A percentile compares a stretch with the other conserved stretches of the same genome.
Conservation (phyloP, 2,113 vertebrate species). For the Danionella cerebrum region DNA sequence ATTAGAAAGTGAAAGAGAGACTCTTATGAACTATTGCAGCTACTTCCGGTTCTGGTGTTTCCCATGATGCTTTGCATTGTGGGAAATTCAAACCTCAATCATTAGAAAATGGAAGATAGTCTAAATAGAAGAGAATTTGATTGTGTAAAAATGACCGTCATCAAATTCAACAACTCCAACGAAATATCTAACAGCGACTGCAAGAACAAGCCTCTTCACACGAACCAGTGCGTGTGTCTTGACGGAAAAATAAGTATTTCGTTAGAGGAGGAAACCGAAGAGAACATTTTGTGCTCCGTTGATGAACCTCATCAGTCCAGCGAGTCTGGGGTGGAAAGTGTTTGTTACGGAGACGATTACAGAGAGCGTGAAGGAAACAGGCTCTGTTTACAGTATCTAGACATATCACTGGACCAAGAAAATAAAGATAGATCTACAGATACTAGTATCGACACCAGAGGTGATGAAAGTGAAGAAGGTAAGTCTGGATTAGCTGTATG, state of each 20-base stretch:
- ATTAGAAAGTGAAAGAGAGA: neutral
- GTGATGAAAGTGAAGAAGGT: neutral
- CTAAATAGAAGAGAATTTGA: neutral
- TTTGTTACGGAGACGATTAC: neutral
- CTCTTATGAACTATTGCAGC: neutral
- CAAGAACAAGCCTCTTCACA: neutral
- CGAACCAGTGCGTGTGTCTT: neutral
- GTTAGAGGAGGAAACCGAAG: neutral
- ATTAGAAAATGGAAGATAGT: slow-evolving; percentile 16
- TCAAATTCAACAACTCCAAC: neutral
- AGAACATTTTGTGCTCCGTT: neutral
- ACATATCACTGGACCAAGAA: neutral
- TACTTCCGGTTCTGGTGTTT: neutral
- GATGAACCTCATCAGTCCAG: neutral
- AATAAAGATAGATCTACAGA: neutral
- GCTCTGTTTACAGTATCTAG: neutral
- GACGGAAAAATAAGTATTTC: neutral
- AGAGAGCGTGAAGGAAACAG: neutral
- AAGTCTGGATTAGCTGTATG: neutral
- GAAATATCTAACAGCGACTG: neutral
- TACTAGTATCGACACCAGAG: neutral
- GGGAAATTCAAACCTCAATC: slow-evolving; percentile 27
- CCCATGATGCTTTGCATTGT: slow-evolving; percentile 32
- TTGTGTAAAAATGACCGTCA: neutral
- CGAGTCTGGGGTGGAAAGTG: neutral